Evolutionary conservation across 2,888 invertebrate species (phyloP).

Genomic region (Muschampia plurimacula): DNA sequence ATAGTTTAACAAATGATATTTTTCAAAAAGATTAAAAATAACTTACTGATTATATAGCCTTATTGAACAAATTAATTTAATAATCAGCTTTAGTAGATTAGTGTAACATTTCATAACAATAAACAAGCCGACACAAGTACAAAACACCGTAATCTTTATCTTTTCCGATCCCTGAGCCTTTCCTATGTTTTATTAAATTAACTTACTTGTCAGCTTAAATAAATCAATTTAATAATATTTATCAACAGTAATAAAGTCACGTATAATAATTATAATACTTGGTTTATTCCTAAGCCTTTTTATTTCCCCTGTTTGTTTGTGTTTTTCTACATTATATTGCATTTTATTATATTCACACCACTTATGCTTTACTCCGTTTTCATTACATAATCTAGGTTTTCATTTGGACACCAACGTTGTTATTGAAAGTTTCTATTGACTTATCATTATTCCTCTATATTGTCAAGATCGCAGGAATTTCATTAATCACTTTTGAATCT

Average conservation of each 20-base stretch:
- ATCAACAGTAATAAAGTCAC: no score
- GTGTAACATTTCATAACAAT: slow-evolving; percentile 29
- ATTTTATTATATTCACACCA: background rate
- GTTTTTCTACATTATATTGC: background rate
- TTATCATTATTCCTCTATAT: no score
- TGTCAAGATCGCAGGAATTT: no score
- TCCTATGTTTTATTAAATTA: background rate
- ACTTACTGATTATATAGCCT: background rate
- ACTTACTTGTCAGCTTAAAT: background rate
- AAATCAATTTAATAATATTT: no score
- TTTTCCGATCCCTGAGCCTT: slow-evolving; percentile 8
- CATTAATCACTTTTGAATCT: no score
- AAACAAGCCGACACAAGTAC: slow-evolving; percentile 34
- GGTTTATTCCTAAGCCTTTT: background rate
- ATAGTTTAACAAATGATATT: slow-evolving; percentile 11
- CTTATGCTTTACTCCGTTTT: background rate
- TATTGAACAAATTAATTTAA: slow-evolving; percentile 1
- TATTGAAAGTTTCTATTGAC: no score
- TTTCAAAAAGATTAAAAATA: background rate
- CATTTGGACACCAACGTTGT: background rate
- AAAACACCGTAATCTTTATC: slow-evolving; percentile 8
- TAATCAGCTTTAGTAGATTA: slow-evolving; percentile 43
- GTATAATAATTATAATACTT: no score
- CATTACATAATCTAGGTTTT: background rate
- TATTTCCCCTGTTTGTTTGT: no score